Evolutionary conservation across 1,140 invertebrate genomes (phyloP).

Genomic region (Periplaneta americana): DNA sequence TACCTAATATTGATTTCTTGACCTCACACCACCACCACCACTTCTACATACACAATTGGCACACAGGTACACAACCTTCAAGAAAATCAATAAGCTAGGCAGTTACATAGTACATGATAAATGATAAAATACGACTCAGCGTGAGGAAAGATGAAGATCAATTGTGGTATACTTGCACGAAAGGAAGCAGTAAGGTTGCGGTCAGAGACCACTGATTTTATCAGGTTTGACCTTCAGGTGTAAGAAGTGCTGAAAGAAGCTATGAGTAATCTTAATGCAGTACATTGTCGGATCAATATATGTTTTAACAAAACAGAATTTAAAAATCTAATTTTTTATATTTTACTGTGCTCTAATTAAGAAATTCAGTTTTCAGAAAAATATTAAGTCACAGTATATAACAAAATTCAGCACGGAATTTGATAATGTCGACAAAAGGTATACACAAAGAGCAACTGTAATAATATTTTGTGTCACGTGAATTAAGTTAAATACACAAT

Average conservation of each 20-base stretch:
- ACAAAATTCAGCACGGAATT: too few species aligned
- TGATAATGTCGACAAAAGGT: too few species aligned
- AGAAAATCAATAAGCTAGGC: not conserved
- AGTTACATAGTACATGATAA: not conserved
- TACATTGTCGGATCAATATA: not conserved
- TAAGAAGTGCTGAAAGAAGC: too few species aligned
- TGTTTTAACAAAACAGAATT: too few species aligned
- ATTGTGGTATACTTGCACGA: not conserved
- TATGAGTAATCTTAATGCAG: not conserved
- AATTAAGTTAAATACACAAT: too few species aligned
- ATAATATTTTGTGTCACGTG: too few species aligned
- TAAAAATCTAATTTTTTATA: too few species aligned
- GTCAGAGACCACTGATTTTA: not conserved
- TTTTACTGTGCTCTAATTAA: too few species aligned
- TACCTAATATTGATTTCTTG: not conserved
- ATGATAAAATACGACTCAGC: not conserved
- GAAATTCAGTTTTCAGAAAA: too few species aligned
- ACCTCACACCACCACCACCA: not conserved
- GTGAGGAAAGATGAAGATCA: too few species aligned
- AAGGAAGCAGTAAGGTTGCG: not conserved
- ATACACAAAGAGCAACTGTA: too few species aligned
- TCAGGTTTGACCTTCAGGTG: not conserved
- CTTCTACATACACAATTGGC: not conserved
- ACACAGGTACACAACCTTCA: not conserved
- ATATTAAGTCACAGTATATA: too few species aligned